Evolutionary conservation across 1,140 invertebrate species (phyloP).

Genomic region (Oppia nitens): DNA sequence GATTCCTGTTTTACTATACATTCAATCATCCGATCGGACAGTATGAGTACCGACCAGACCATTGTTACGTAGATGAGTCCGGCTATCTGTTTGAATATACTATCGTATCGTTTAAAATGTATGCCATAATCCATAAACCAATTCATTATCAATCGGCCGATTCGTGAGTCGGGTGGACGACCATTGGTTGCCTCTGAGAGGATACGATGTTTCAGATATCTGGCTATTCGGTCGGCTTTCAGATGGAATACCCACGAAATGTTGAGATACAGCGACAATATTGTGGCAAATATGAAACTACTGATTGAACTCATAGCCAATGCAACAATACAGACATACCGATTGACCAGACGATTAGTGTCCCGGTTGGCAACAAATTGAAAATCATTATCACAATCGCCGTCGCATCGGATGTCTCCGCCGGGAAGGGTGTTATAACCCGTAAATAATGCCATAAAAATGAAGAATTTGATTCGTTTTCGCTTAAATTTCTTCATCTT

Average conservation of each 20-base stretch:
- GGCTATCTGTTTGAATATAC: neutral
- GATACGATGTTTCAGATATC: neutral
- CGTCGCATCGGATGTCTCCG: neutral
- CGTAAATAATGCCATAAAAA: neutral
- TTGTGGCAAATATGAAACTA: neutral
- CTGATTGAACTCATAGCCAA: too few relatives aligned
- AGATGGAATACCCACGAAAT: neutral
- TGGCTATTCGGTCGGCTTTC: neutral
- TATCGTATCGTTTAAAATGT: neutral
- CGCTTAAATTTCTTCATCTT: neutral
- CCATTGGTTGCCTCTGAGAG: neutral
- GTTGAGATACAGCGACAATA: neutral
- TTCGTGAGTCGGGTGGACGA: neutral
- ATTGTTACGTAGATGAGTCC: neutral
- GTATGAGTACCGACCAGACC: neutral
- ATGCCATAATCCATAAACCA: neutral
- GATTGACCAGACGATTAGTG: too few relatives aligned
- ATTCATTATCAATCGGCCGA: neutral
- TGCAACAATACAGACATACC: neutral
- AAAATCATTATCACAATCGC: neutral
- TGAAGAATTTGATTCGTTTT: neutral
- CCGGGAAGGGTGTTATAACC: neutral
- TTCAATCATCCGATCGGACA: neutral
- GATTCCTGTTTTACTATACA: neutral
- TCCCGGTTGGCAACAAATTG: neutral